Percentiles rank a stretch among this genome's conserved stretches.
phyloP scores from a whole-genome alignment of 2,888 invertebrate species.

The Halictus quadricinctus region DNA sequence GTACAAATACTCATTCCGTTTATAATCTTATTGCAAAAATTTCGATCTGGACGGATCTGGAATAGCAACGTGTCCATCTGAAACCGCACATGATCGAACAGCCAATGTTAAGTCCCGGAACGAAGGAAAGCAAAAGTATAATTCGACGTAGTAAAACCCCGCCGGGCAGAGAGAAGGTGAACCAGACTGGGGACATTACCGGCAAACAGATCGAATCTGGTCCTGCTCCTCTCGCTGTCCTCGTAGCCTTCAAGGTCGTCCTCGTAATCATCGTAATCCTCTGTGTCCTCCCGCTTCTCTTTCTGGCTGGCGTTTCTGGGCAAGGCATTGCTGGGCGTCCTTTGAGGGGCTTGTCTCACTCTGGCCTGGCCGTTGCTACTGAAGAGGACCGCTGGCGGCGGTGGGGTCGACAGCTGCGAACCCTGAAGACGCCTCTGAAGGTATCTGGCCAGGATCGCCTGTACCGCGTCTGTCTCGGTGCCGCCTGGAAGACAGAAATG shows the following conservation, averaged over 20 bases:
- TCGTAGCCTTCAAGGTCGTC: constrained; percentile 77
- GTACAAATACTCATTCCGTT: no score
- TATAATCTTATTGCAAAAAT: no score
- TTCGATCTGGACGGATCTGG: no score
- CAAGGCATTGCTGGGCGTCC: constrained; percentile 45
- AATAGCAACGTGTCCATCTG: no score
- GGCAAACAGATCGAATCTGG: constrained; percentile 75
- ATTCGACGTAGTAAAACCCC: neutral
- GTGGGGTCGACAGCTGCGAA: constrained; percentile 74
- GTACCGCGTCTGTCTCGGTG: constrained; percentile 76
- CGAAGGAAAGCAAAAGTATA: neutral
- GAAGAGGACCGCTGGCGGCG: constrained; percentile 76
- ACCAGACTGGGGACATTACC: constrained; percentile 56
- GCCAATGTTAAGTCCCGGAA: neutral
- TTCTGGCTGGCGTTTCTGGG: constrained; percentile 62
- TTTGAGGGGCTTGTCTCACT: constrained; percentile 66
- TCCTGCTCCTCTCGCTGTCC: constrained; percentile 76
- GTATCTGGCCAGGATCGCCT: constrained; percentile 75
- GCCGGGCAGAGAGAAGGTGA: constrained; percentile 27
- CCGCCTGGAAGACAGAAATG: constrained; percentile 75
- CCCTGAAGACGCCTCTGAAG: constrained; percentile 77
- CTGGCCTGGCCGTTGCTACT: constrained; percentile 69
- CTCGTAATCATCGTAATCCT: constrained; percentile 77
- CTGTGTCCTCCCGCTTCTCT: constrained; percentile 64
- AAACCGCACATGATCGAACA: no score